phyloP scores from a whole-genome alignment of 2,113 vertebrate species.

The Corythaeola cristata region DNA sequence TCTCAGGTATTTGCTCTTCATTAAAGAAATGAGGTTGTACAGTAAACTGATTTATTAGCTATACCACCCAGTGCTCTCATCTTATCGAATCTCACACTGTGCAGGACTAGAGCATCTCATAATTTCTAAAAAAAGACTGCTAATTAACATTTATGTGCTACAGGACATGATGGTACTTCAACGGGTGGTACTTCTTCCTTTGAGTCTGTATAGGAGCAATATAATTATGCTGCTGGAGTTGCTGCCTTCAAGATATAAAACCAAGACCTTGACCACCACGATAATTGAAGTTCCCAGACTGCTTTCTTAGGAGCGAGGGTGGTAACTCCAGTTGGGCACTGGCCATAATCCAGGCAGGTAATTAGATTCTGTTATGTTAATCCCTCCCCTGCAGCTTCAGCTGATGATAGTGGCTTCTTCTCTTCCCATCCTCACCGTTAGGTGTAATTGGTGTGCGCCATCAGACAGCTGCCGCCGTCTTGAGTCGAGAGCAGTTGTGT shows the following conservation, averaged over 20 bases:
- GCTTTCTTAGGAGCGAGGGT: not conserved
- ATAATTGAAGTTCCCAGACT: slow-evolving; percentile 32
- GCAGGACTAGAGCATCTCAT: not conserved
- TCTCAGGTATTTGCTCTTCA: slow-evolving; percentile 9
- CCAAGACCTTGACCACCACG: not conserved
- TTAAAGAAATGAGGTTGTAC: slow-evolving; percentile 45
- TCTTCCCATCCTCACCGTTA: not conserved
- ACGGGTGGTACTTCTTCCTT: not conserved
- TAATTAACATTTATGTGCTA: slow-evolving; percentile 40
- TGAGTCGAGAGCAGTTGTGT: not conserved
- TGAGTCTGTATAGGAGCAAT: not conserved
- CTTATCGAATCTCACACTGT: slow-evolving; percentile 32
- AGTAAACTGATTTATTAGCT: slow-evolving; percentile 40
- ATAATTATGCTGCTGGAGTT: not conserved
- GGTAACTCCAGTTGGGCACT: not conserved
- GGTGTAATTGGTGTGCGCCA: not conserved
- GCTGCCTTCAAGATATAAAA: not conserved
- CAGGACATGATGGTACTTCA: not conserved
- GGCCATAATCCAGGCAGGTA: slow-evolving; percentile 20
- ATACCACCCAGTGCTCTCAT: slow-evolving; percentile 8
- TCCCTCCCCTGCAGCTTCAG: not conserved
- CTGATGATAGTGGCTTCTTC: not conserved
- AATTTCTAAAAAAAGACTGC: not conserved
- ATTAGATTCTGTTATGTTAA: not conserved
- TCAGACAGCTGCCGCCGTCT: not conserved